Base-by-base conservation (phyloP, 2,113 vertebrate species). In the Mormyrus lacerda region DNA sequence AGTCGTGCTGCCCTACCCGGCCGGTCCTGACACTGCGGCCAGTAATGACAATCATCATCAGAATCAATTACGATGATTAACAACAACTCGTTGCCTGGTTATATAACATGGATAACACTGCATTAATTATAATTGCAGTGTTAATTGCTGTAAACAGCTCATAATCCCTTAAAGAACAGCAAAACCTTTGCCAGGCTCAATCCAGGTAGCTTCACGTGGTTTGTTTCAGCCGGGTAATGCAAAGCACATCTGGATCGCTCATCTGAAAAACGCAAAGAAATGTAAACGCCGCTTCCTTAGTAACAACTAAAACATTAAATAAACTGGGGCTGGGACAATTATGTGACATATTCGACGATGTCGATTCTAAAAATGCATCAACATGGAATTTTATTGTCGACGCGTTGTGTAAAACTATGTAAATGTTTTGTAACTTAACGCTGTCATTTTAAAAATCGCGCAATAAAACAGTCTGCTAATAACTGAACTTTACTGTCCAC, bases 21-120 rank as follows among this genome's bases (percentile, higher is more conserved):
- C 58, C 58, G 3, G 8, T 24, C 9, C 65, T 3, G 1, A 31
- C 27, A 73, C 73, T 3, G 2, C 73, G 15, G 9, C 15, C 73
- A 39, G 35, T 19, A 69, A 69, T 11, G 10, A 69, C 10, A 69
- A 42, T 42, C 73, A 79, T 27, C 73, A 79, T 79, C 35, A 42
- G 5, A 17, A 79, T 79, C 73, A 79, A 79, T 79, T 79, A 42
- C 31, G 0, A 39, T 42, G 73, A 79, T 79, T 27, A 85, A 85
- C 83, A 50, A 27, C 83, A 47, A 85, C 83, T 27, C 50, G 83
- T 31, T 85, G 83, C 83, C 83, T 50, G 44, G 47, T 85, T 85
- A 85, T 50, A 85, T 11, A 85, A 50, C 24, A 31, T 4, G 13
- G 83, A n/a, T 85, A 85, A 48, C 44, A 48, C 83, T 7, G 11